phyloP scores from a whole-genome alignment of 1,140 invertebrate genomes.

The Littorina saxatilis region DNA sequence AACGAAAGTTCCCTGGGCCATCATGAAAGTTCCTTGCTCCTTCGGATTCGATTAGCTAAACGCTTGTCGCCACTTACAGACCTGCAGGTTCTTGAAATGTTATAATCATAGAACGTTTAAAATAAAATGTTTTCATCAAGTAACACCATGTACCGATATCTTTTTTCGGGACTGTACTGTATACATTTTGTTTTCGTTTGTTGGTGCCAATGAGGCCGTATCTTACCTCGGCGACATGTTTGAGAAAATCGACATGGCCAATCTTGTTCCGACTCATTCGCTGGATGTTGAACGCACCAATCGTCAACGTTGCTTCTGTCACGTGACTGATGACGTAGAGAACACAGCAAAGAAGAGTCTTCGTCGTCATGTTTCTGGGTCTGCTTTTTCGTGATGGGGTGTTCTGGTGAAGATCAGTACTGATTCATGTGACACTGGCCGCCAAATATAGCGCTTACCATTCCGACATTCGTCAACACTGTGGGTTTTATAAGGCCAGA shows the following conservation, averaged over 20 bases:
- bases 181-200: neutral
- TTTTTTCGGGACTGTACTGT: too few species aligned
- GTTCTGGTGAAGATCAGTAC: too few species aligned
- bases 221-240: slow-evolving; percentile 5
- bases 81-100: too few species aligned
- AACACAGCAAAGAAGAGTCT: neutral
- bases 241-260: neutral
- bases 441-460: neutral
- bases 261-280: neutral
- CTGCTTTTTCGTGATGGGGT: neutral
- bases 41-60: too few species aligned
- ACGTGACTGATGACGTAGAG: slow-evolving; percentile 7
- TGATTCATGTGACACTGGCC: neutral
- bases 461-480: neutral
- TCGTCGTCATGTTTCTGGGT: too few species aligned
- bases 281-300: slow-evolving; percentile 35
- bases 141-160: too few species aligned
- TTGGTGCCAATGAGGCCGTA: neutral
- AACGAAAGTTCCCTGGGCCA: too few species aligned
- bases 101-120: too few species aligned
- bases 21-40: too few species aligned
- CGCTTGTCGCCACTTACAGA: too few species aligned
- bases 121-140: too few species aligned
- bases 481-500: neutral
- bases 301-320: slow-evolving; percentile 7